phyloP scores from a whole-genome alignment of 1,140 invertebrate genomes.

The Radopholus similis region DNA sequence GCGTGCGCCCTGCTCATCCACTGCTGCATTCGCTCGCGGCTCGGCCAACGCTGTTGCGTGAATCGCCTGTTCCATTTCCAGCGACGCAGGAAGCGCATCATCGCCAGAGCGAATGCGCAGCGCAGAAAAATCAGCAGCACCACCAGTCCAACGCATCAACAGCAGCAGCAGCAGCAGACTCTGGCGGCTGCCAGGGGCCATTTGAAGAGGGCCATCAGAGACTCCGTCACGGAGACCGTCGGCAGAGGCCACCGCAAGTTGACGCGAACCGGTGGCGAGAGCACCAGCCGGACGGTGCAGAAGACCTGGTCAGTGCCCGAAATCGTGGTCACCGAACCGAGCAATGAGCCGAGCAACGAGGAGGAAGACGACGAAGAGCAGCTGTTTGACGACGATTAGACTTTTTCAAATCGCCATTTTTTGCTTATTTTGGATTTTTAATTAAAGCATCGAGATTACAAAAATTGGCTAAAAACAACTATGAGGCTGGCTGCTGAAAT shows the following conservation, averaged over 20 bases:
- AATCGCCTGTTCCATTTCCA: not conserved
- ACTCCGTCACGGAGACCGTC: not conserved
- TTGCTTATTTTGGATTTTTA: no score
- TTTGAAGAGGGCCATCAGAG: not conserved
- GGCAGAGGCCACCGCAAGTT: not conserved
- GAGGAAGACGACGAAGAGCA: no score
- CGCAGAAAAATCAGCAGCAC: not conserved
- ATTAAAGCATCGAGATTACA: no score
- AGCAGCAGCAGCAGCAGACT: not conserved
- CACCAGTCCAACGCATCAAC: not conserved
- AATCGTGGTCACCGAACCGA: constrained; percentile 14
- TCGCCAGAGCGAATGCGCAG: constrained; percentile 6
- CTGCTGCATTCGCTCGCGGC: not conserved
- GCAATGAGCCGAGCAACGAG: no score
- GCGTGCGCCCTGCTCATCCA: not conserved
- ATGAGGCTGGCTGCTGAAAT: no score
- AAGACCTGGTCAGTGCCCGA: not conserved
- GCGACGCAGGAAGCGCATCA: not conserved
- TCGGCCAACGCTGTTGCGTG: not conserved
- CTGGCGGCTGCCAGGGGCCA: not conserved
- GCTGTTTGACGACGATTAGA: no score
- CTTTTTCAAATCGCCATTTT: no score
- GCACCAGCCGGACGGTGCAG: not conserved
- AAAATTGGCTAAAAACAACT: no score
- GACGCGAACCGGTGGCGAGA: not conserved